Evolutionary conservation across 1,140 invertebrate genomes (phyloP).

Genomic region (Drosophila yakuba): DNA sequence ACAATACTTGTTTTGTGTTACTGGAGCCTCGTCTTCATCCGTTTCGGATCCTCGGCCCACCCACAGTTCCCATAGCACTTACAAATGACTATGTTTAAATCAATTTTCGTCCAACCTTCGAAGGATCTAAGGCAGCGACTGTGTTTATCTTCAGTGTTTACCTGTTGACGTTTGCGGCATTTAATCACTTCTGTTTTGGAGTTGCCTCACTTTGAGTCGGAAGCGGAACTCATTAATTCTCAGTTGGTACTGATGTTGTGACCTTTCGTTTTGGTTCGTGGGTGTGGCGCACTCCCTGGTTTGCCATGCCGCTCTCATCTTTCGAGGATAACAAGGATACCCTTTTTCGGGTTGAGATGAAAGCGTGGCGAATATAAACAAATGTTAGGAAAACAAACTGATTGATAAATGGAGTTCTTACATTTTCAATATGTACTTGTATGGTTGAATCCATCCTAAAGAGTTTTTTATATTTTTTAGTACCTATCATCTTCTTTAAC

Average conservation of each 20-base stretch:
- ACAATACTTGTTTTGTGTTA: neutral
- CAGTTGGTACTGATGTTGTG: conserved; percentile 60
- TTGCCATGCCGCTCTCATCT: conserved; percentile 15
- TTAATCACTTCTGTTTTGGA: conserved; percentile 67
- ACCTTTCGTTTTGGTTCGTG: conserved; percentile 33
- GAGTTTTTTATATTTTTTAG: neutral
- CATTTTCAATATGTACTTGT: neutral
- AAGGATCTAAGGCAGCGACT: conserved; percentile 53
- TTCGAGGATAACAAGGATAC: conserved; percentile 44
- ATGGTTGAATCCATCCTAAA: too few species aligned
- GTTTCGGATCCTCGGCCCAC: neutral
- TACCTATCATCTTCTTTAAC: too few species aligned
- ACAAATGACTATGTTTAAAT: conserved; percentile 74
- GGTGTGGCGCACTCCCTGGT: conserved; percentile 57
- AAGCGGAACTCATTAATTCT: conserved; percentile 81
- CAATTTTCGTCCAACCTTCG: conserved; percentile 47
- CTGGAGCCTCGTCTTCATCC: neutral
- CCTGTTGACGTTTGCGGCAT: conserved; percentile 71
- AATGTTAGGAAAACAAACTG: neutral
- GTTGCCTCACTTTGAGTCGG: conserved; percentile 45
- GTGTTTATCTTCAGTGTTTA: conserved; percentile 43
- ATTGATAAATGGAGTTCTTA: neutral
- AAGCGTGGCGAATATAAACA: conserved; percentile 41
- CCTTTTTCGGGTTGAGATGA: conserved; percentile 18
- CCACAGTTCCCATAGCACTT: conserved; percentile 28